Percentiles rank a stretch among this genome's conserved stretches.
These are phyloP conservation scores for Psilanteris sp. DNA, from an alignment of 1,140 invertebrate genomes.

Conservation along the genomic window DNA sequence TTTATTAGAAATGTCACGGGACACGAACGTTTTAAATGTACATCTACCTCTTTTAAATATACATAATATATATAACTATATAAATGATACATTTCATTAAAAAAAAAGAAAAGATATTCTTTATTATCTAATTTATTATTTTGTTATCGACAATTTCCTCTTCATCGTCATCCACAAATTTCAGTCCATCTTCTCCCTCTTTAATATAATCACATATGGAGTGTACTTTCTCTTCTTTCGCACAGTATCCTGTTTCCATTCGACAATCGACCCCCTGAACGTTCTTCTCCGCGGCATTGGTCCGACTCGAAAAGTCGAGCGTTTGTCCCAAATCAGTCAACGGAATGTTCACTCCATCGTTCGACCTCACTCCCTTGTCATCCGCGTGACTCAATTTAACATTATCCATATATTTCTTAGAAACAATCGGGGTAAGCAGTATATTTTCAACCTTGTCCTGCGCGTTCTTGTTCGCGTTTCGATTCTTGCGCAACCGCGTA, in stretches of 20 bases:
- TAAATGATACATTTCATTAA: too few relatives aligned
- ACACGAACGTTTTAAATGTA: too few relatives aligned
- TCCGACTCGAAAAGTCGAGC: slow-evolving; percentile 68
- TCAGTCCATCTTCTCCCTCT: slow-evolving; percentile 75
- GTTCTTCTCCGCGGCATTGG: slow-evolving; percentile 69
- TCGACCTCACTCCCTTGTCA: slow-evolving; percentile 33
- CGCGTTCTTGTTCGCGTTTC: slow-evolving; percentile 44
- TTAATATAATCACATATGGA: slow-evolving; percentile 75
- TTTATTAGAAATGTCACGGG: too few relatives aligned
- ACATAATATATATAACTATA: too few relatives aligned
- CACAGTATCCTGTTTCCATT: slow-evolving; percentile 64
- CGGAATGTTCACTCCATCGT: slow-evolving; percentile 66
- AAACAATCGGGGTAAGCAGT: slow-evolving; percentile 56
- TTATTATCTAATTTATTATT: slow-evolving; percentile 41
- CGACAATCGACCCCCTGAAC: slow-evolving; percentile 71
- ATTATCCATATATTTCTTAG: slow-evolving; percentile 66
- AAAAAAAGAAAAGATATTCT: too few relatives aligned
- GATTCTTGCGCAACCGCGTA: slow-evolving; percentile 17
- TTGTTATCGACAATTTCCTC: slow-evolving; percentile 77
- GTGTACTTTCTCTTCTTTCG: slow-evolving; percentile 68
- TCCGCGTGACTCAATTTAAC: slow-evolving; percentile 55
- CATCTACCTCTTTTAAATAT: too few relatives aligned
- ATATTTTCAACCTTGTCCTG: slow-evolving; percentile 60
- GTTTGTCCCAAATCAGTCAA: slow-evolving; percentile 69
- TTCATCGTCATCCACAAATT: slow-evolving; percentile 80